Percentiles rank a stretch among this genome's conserved stretches.
Conservation (phyloP, 2,113 vertebrate species). For the Salvator merianae region DNA sequence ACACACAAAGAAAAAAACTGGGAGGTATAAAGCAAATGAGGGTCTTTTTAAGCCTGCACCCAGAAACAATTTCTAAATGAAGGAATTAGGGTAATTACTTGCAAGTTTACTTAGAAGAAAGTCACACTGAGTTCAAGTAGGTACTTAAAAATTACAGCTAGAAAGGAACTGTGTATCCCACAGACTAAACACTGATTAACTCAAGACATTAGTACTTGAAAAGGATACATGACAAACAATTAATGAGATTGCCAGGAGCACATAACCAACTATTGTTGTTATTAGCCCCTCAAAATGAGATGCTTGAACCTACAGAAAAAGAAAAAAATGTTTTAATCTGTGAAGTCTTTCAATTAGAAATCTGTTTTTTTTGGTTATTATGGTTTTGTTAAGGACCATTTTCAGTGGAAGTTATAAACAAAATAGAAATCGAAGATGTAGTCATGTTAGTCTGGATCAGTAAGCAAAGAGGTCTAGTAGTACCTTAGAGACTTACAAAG, state of each 20-base stretch:
- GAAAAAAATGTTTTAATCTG: background rate
- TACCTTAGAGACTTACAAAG: too few relatives aligned
- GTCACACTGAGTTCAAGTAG: background rate
- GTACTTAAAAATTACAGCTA: background rate
- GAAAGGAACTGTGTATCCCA: background rate
- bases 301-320: constrained; percentile 84
- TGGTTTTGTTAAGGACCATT: background rate
- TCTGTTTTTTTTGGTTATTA: background rate
- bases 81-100: too few relatives aligned
- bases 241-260: constrained; percentile 90
- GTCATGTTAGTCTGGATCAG: too few relatives aligned
- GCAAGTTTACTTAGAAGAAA: background rate
- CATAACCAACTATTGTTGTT: constrained; percentile 94
- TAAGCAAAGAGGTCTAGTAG: too few relatives aligned
- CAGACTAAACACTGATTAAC: background rate
- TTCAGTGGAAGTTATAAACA: background rate
- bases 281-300: constrained; percentile 96
- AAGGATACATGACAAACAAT: constrained; percentile 97
- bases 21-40: background rate
- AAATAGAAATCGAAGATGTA: background rate
- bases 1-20: background rate
- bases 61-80: background rate
- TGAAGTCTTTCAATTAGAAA: background rate
- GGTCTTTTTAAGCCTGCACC: background rate
- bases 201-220: constrained; percentile 6